Base-by-base conservation (phyloP, 92 coral and sea anemone species). In the Montipora capitata region DNA sequence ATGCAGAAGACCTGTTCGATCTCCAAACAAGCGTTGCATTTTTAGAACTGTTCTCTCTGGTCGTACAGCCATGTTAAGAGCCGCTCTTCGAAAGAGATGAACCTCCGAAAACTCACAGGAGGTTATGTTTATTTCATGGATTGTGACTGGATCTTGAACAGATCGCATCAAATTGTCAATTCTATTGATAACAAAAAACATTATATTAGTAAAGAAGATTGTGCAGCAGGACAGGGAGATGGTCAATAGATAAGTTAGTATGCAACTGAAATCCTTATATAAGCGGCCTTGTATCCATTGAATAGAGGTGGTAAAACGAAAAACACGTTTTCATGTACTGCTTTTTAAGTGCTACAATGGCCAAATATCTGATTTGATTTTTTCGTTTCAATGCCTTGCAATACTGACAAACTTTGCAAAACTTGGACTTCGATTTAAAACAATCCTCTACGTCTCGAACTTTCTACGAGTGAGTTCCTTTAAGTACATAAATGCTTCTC, bases 1-100 rank as follows among this genome's bases (percentile, higher is more conserved):
- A 59, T 92, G 95, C 70, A 98, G 90, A 58, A 96, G 91, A 2
- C 99, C 99, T 4, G 99, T 91, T 14, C 99, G 92, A 87, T 98
- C 99, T 20, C 99, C 99, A 17, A 94, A 81, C 27, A 97, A 85
- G 72, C 93, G 93, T 52, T 80, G 61, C 80, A 92, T 88, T 62
- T 86, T 82, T 54, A 97, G 71, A 14, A 72, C 88, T 63, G 90
- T 90, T 42, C 49, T 78, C 40, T 78, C 79, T 15, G 54, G 82
- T 20, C 94, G 91, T 9, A 73, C 49, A 16, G 94, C 94, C 92
- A 95, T 84, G 68, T 81, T 87, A 40, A 97, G 65, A 0, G 97
- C 95, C 16, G 99, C 98, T 68, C 96, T 83, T 63, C 94, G 84
- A 84, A 94, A 80, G 45, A 97, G 42, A 73, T 93, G 94, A 40